Evolutionary conservation across 2,888 invertebrate genomes (phyloP).

Genomic region (Drosophila eohydei): DNA sequence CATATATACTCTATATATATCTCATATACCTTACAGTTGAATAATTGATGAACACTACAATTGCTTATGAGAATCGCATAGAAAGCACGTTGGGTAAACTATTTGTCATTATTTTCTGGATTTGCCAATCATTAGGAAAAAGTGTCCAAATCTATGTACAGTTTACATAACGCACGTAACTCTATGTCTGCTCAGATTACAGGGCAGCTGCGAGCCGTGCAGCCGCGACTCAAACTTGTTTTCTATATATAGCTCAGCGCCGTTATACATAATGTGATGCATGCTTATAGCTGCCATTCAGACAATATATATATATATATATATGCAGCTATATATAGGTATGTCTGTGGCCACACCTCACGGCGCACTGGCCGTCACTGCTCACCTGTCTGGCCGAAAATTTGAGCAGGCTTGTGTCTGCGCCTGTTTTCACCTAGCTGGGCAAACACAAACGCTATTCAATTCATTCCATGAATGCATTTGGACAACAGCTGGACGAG

Average conservation of each 20-base stretch:
- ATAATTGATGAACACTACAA: not conserved
- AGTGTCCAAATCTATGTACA: not conserved
- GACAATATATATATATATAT: conserved; percentile 4
- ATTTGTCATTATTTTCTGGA: too few relatives aligned
- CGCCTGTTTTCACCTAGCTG: conserved; percentile 73
- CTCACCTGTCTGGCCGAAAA: conserved; percentile 38
- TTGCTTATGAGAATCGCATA: not conserved
- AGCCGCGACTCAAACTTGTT: not conserved
- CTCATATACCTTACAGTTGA: not conserved
- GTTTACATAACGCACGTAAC: not conserved
- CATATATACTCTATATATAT: not conserved
- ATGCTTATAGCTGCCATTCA: conserved; percentile 24
- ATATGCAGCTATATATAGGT: not conserved
- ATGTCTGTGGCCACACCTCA: conserved; percentile 7
- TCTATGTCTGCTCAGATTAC: not conserved
- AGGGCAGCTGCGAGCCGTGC: conserved; percentile 20
- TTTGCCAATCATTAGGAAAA: too few relatives aligned
- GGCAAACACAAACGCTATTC: conserved; percentile 73
- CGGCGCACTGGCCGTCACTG: not conserved
- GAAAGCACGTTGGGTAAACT: not conserved
- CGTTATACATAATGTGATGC: conserved; percentile 46
- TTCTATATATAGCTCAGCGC: conserved; percentile 3
- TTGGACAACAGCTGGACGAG: conserved; percentile 54
- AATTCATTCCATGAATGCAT: conserved; percentile 75
- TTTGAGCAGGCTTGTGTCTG: conserved; percentile 35